Base-by-base conservation (phyloP, 2,113 vertebrate genomes). In the Rana temporaria region DNA sequence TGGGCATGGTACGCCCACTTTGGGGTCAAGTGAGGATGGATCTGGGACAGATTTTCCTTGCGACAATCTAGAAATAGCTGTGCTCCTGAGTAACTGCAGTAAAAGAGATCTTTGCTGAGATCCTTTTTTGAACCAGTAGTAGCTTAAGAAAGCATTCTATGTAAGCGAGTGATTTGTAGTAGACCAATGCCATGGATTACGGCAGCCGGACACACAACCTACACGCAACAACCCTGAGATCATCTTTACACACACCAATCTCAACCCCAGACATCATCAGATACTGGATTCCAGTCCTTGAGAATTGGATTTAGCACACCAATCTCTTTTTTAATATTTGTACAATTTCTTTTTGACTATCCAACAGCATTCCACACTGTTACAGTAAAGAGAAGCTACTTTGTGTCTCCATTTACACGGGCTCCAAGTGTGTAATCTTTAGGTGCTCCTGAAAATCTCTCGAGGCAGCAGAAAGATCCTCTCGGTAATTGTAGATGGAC, bases 391-490 rank as follows among this genome's bases (percentile, higher is more conserved):
- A 8, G 15, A 71, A 55, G 48, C 34, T 8, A 19, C 15, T n/a
- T 17, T n/a, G 19, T n/a, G 14, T 56, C 32, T 18, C 14, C 15
- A 19, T 38, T 57, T 82, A 82, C 32, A 66, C 69, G 19, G 60
- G 70, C 4, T 66, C 26, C 56, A 79, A 67, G 42, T 79, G 76
- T 26, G 60, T 19, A 14, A 63, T 30, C 53, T 52, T 68, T 17
- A 69, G 65, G 55, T n/a, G 64, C n/a, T 85, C 24, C 12, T 65
- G 84, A 72, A 86, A 85, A 8, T 81, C 84, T 55, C 69, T 48
- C 20, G 85, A 86, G 3, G 77, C 78, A 1, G 84, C 42, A 2
- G 56, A 24, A 48, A 84, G 68, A 12, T 71, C 74, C 24, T 32
- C 16, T 4, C 59, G 62, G 62, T 84, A 84, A 66, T 74, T 64